Base-by-base conservation (phyloP, 2,113 vertebrate species). In the Galbula dea region DNA sequence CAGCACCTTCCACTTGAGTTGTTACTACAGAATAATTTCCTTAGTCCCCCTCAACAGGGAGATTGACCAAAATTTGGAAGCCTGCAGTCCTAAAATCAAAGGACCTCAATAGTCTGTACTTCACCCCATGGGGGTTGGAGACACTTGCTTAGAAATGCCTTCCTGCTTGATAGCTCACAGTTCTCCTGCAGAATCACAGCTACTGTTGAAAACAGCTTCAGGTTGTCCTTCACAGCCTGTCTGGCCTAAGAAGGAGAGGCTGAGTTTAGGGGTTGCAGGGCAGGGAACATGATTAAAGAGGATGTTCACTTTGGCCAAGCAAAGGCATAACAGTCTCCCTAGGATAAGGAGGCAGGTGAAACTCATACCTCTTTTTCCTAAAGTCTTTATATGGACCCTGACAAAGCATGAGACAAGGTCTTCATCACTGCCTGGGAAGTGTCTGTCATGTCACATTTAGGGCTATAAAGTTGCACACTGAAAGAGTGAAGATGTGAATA, bases 341-440 rank as follows among this genome's bases (percentile, higher is more conserved):
- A 30, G 36, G 22, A 36, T 13, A 13, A 7, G 7, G 24, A 69
- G 11, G 6, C 23, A 67, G 57, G 54, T 18, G 15, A 81, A 89
- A 78, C 7, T 20, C 7, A 10, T 3, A 17, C 11, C 17, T 61
- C 6, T 74, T 79, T 76, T 78, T 36, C 12, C 39, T 82, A n/a
- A 52, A 58, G 6, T 24, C 3, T 24, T 22, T 20, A 1, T 26
- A 15, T 0, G 0, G 10, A 62, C 12, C 43, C 67, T 55, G 24
- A 55, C 15, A 72, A 82, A 79, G 7, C 20, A 29, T 7, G 30
- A 7, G 29, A 15, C 12, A 43, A 27, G 10, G 5, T 79, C 19
- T 69, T 66, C 17, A 15, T 51, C 30, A 7, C 14, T 79, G 34
- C 37, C 15, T 21, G 16, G 30, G 29, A 84, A 71, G 19, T 36